Evolutionary conservation across 2,113 vertebrate species (phyloP).

Genomic region (Tachysurus vachellii): DNA sequence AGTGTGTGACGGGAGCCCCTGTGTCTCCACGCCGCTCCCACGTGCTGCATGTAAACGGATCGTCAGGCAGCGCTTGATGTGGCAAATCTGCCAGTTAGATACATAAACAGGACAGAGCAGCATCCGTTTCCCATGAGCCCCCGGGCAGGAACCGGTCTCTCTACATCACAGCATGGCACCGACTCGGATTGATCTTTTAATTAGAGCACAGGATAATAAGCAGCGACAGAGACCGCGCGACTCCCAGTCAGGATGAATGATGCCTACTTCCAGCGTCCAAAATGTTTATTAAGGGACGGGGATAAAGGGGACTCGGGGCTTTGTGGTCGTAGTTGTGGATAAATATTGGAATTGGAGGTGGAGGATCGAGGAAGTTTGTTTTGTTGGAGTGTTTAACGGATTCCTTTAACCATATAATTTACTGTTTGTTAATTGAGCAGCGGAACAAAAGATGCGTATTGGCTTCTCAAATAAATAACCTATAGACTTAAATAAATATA

Average conservation of each 20-base stretch:
- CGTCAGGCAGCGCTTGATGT: conserved; percentile 49
- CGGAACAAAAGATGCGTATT: neutral
- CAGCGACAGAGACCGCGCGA: conserved; percentile 37
- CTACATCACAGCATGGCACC: conserved; percentile 47
- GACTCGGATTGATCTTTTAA: conserved; percentile 51
- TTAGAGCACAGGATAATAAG: conserved; percentile 44
- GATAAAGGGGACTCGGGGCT: neutral
- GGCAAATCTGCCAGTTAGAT: conserved; percentile 37
- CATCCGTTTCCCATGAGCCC: conserved; percentile 46
- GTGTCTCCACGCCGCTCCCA: conserved; percentile 34
- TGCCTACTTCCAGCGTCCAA: conserved; percentile 17
- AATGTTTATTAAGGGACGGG: conserved; percentile 32
- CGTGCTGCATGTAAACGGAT: conserved; percentile 47
- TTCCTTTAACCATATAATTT: neutral
- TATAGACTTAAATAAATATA: no score
- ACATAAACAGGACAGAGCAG: conserved; percentile 51
- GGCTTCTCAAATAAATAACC: no score
- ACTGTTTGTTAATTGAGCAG: neutral
- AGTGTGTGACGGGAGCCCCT: conserved; percentile 14
- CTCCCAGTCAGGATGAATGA: conserved; percentile 15
- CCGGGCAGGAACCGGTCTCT: conserved; percentile 44
- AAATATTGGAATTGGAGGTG: conserved; percentile 17
- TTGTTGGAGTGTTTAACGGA: neutral
- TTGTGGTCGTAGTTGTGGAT: conserved; percentile 6
- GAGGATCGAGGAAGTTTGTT: conserved; percentile 23